Evolutionary conservation across 2,113 vertebrate species (phyloP).

Genomic region (Donacobius atricapilla): DNA sequence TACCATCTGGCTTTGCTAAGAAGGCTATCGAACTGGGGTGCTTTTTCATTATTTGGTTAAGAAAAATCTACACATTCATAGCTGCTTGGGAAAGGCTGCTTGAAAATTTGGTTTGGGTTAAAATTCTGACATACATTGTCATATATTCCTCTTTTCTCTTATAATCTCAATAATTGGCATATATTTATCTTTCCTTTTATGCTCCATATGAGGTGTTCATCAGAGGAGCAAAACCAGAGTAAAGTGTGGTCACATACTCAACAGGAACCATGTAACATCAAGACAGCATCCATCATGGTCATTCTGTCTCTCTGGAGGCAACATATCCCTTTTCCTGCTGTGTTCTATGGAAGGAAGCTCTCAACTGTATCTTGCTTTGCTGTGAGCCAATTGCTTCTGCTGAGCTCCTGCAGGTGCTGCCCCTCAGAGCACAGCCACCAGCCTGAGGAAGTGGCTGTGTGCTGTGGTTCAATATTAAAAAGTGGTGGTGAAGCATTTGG

Average conservation of each 20-base stretch:
- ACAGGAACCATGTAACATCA: neutral
- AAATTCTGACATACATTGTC: neutral
- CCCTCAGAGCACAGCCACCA: neutral
- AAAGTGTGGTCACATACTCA: neutral
- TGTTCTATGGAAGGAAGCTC: neutral
- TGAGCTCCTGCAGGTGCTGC: constrained; percentile 13
- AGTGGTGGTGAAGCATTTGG: neutral
- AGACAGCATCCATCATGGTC: neutral
- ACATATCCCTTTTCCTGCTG: neutral
- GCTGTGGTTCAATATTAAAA: neutral
- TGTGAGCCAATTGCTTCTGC: neutral
- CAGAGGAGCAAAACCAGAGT: neutral
- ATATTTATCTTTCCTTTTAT: neutral
- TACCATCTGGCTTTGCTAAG: neutral
- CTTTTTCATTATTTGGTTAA: neutral
- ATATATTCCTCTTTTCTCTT: neutral
- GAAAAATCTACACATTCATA: neutral
- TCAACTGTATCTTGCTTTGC: neutral
- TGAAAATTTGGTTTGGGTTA: neutral
- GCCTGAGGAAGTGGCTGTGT: neutral
- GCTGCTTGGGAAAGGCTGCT: neutral
- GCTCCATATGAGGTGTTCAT: neutral
- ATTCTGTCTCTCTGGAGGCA: neutral
- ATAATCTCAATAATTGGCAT: neutral
- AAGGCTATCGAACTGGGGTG: neutral